A percentile compares a stretch with the other conserved stretches of the same genome.
Evolutionary conservation across 2,113 vertebrate genomes (phyloP).

Genomic region (Perca schrenkii): DNA sequence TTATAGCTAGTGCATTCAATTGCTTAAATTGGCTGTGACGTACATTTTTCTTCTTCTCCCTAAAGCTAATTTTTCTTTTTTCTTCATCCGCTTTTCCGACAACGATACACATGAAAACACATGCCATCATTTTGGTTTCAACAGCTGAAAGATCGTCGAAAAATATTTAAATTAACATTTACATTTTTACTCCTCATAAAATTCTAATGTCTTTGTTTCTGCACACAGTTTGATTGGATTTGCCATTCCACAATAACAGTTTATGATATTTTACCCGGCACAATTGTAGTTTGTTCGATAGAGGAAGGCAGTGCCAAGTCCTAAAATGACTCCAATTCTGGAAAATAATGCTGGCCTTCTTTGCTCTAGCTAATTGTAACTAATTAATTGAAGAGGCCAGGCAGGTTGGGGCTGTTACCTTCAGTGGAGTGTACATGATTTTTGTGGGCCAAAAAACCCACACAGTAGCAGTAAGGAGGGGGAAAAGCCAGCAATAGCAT

Average conservation of each 20-base stretch:
- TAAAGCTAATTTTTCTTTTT: background rate
- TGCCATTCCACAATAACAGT: background rate
- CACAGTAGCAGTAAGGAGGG: background rate
- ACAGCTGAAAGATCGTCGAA: background rate
- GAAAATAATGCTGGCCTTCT: background rate
- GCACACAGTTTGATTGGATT: background rate
- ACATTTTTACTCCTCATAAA: background rate
- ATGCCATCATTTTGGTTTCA: background rate
- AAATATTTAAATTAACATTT: background rate
- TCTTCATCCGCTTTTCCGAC: background rate
- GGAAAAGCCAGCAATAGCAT: background rate
- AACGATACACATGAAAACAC: background rate
- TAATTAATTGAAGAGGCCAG: background rate
- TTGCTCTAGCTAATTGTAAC: background rate
- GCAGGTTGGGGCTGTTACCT: background rate
- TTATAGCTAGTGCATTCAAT: background rate
- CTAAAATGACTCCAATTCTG: background rate
- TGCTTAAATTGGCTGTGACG: background rate
- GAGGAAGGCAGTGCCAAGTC: background rate
- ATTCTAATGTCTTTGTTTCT: background rate
- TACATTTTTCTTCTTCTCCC: background rate
- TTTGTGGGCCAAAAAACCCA: background rate
- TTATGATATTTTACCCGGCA: background rate
- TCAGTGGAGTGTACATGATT: background rate
- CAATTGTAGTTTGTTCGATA: background rate